Conservation (phyloP, 2,113 vertebrate species). For the Rattus rattus region DNA sequence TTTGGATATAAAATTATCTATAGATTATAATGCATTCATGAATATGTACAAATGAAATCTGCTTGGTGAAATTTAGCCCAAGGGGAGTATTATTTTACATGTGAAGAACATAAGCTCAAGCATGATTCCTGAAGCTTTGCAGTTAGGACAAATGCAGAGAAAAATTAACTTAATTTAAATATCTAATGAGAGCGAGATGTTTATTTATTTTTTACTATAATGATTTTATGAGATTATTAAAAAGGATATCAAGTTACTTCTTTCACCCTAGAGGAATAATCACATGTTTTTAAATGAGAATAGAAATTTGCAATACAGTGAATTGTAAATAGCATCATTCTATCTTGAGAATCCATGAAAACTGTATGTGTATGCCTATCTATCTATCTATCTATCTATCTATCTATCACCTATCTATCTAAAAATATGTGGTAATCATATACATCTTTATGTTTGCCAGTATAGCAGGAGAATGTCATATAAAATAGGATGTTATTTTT, state of each 20-base stretch:
- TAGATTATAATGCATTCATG: not conserved
- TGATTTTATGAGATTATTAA: slow-evolving; percentile 22
- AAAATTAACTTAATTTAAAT: slow-evolving; percentile 38
- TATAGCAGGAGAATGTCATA: not conserved
- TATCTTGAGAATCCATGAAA: not conserved
- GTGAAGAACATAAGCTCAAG: not conserved
- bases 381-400: too few species aligned
- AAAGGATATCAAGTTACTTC: not conserved
- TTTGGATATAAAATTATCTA: slow-evolving; percentile 4
- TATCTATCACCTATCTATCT: not conserved
- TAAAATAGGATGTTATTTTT: not conserved
- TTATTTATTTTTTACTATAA: slow-evolving; percentile 5
- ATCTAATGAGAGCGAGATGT: not conserved
- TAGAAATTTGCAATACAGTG: not conserved
- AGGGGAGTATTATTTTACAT: not conserved
- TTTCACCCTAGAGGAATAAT: not conserved
- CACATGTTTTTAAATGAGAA: not conserved
- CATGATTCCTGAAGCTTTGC: not conserved
- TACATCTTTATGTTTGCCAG: not conserved
- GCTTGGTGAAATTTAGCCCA: not conserved
- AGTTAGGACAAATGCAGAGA: not conserved
- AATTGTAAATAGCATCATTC: not conserved
- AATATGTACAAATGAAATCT: not conserved
- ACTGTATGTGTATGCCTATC: not conserved
- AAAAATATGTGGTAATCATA: not conserved